Conservation (phyloP, 2,113 vertebrate species). For the Vombatus ursinus region DNA sequence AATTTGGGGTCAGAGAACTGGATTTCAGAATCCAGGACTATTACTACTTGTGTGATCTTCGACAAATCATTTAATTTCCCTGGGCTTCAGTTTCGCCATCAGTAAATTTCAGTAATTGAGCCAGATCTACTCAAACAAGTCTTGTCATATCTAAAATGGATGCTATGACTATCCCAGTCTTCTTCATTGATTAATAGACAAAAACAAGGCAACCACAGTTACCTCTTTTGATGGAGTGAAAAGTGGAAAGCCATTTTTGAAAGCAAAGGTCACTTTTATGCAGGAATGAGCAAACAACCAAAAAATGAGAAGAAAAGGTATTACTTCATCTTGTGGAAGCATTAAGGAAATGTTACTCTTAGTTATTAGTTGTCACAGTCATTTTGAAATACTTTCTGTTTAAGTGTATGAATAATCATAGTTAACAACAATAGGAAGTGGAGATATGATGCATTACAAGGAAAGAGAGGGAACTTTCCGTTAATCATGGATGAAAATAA, state of each 20-base stretch:
- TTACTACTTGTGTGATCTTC: no score
- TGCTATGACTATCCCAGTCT: background rate
- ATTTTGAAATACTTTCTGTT: conserved; percentile 20
- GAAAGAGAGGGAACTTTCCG: background rate
- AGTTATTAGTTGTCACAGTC: background rate
- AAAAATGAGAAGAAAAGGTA: background rate
- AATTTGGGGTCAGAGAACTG: no score
- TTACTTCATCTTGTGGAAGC: background rate
- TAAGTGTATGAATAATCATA: background rate
- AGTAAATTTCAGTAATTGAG: background rate
- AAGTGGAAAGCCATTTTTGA: background rate
- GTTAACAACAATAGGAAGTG: background rate
- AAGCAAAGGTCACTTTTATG: background rate
- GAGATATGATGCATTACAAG: background rate
- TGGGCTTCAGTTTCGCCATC: background rate
- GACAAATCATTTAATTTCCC: no score
- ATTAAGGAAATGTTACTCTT: background rate
- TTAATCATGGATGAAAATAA: background rate
- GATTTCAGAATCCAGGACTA: no score
- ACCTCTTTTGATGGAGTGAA: background rate
- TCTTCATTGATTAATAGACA: no score
- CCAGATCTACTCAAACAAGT: background rate
- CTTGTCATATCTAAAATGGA: background rate
- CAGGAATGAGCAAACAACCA: background rate
- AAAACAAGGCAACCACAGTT: no score